Base-by-base conservation (phyloP, 2,797 vertebrate species). In the Myioborus melanocephalus region DNA sequence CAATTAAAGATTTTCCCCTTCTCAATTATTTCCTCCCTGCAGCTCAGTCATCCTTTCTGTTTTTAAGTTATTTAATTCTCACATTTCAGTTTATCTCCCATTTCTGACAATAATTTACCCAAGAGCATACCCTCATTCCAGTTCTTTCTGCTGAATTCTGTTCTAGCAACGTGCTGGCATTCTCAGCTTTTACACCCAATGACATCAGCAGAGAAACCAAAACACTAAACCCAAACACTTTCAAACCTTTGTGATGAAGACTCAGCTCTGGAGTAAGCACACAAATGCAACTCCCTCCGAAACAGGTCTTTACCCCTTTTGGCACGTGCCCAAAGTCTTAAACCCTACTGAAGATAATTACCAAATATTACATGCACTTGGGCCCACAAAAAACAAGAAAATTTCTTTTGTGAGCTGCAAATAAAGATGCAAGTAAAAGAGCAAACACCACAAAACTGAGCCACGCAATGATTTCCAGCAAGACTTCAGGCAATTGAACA, bases 401-500 rank as follows among this genome's bases (percentile, higher is more conserved):
- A 8, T 24, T 70, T 69, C 7, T 34, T 43, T 55, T 28, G 18
- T 17, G 6, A 83, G 32, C 32, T 81, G 35, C 52, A 60, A 66
- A 71, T 37, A 78, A 66, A 81, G 30, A 56, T 28, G 18, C 20
- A 79, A 83, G 59, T 30, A 69, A 88, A 89, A 61, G 34, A 91
- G 28, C 80, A 91, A 93, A 34, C 27, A 41, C 15, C 70, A 53
- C 56, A 61, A 70, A 95, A 52, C 66, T 4, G 61, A 83, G 61
- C 3, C 2, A 65, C 2, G 44, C 63, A 59, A 90, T 72, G 59
- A 56, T 89, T 93, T 86, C 61, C 64, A 68, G 56, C 59, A 84
- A 84, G 87, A 93, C 94, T 94, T 79, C 70, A 80, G 93, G 93
- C 94, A 73, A 81, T 19, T 46, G 90, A 94, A 75, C 82, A 86